These are phyloP conservation scores for Leptinotarsa peninsularis DNA, from an alignment of 2,888 invertebrate genomes.

Conservation along the genomic window DNA sequence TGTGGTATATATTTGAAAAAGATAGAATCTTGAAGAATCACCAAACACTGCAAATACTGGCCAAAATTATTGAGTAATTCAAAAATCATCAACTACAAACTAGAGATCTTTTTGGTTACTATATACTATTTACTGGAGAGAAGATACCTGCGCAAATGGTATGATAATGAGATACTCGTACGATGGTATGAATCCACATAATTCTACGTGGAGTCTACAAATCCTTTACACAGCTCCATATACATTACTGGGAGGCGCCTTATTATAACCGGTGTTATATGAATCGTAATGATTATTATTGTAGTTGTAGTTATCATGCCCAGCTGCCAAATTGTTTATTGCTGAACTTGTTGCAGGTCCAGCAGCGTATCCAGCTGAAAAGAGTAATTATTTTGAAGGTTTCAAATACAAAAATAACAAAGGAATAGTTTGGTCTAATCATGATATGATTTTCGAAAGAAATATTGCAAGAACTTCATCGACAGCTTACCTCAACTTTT, in stretches of 20 bases:
- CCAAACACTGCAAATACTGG: too few species aligned
- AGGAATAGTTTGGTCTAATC: too few species aligned
- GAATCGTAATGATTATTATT: conserved; percentile 37
- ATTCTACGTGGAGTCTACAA: neutral
- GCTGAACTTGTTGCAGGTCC: conserved; percentile 52
- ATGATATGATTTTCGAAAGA: too few species aligned
- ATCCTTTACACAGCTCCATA: conserved; percentile 42
- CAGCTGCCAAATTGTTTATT: conserved; percentile 55
- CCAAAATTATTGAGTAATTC: too few species aligned
- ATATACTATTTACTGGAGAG: neutral
- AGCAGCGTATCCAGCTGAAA: conserved; percentile 17
- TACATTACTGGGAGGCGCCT: conserved; percentile 37
- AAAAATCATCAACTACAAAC: neutral
- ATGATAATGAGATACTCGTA: conserved; percentile 10
- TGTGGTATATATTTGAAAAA: too few species aligned
- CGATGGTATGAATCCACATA: neutral
- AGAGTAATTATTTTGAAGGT: neutral
- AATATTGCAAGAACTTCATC: too few species aligned
- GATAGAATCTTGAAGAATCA: too few species aligned
- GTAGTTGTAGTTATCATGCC: conserved; percentile 37
- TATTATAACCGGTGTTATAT: conserved; percentile 41
- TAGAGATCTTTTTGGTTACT: neutral
- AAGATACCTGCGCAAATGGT: neutral
- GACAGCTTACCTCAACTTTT: too few species aligned
- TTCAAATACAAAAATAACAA: too few species aligned